Percentiles rank a stretch among this genome's conserved stretches.
These are phyloP conservation scores for Halcyon badia DNA, from an alignment of 2,797 vertebrate genomes.

Conservation along the genomic window DNA sequence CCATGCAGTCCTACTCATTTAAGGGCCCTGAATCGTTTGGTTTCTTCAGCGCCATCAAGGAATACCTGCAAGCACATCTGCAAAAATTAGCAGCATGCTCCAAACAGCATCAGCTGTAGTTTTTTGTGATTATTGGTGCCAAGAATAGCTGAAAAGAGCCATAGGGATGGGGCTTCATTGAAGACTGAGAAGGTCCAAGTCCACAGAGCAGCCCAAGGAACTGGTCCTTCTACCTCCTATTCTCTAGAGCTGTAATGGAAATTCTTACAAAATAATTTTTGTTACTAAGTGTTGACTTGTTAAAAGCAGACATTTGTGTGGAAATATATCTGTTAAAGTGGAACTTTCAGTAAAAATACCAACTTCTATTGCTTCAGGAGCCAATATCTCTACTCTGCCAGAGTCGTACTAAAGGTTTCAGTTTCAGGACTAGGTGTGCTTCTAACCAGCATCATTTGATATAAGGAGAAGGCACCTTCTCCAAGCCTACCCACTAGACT, in stretches of 20 bases:
- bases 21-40: neutral
- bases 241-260: neutral
- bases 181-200: neutral
- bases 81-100: neutral
- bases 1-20: neutral
- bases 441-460: fast-evolving
- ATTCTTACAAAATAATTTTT: neutral
- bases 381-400: neutral
- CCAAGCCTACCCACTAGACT: neutral
- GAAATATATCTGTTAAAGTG: neutral
- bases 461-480: neutral
- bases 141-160: neutral
- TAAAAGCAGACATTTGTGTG: neutral
- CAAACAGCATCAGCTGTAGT: neutral
- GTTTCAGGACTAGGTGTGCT: neutral
- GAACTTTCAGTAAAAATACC: neutral
- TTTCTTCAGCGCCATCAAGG: neutral
- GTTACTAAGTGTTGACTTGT: neutral
- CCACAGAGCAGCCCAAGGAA: neutral
- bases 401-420: neutral
- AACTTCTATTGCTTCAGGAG: neutral
- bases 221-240: neutral
- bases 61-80: neutral
- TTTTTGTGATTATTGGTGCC: neutral
- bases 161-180: neutral